Base-by-base conservation (phyloP, 2,797 vertebrate species). In the Chaetodon trifasciatus region DNA sequence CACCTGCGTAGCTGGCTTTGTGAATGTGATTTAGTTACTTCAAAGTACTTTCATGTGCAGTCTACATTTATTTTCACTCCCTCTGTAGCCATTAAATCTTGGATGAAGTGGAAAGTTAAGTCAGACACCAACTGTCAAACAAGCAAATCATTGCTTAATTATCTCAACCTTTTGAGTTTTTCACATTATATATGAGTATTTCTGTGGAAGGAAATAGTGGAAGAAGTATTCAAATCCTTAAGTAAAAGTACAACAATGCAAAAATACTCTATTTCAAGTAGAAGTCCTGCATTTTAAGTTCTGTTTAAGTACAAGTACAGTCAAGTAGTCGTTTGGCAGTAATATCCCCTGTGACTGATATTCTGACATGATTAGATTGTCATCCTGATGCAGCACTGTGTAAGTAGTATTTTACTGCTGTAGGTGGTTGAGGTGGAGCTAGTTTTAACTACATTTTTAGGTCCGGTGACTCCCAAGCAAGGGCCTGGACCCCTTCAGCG, bases 1-100 rank as follows among this genome's bases (percentile, higher is more conserved):
- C 78, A 86, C 82, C 84, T 84, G 78, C 75, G 77, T 53, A 65
- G 62, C 62, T 49, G 52, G 66, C 66, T 80, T 78, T 88, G 75
- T 73, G 79, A 69, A 85, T 66, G 55, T 46, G 58, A 76, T 88
- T 77, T 68, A 74, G 65, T 66, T 56, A 65, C 60, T 81, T 86
- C 70, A 91, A 73, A 84, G 83, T 63, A 62, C 56, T 78, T 85
- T 78, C 32, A 78, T 72, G 47, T 74, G 60, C 39, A 46, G 44
- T 64, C 53, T 82, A n/a, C n/a, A 23, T 64, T 79, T 63, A 71
- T 32, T 49, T 17, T 21, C 15, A 11, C 39, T 46, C 65, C 61
- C 23, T 68, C 46, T 67, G n/a, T n/a, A 0, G 44, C 28, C 52
- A 81, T 79, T 78, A 74, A 81, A 79, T 40, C 61, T 32, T 73